Evolutionary conservation across 2,113 vertebrate genomes (phyloP), one percentile per base, ranked within the genome.

Genomic region (Opisthocomus hoazin): DNA sequence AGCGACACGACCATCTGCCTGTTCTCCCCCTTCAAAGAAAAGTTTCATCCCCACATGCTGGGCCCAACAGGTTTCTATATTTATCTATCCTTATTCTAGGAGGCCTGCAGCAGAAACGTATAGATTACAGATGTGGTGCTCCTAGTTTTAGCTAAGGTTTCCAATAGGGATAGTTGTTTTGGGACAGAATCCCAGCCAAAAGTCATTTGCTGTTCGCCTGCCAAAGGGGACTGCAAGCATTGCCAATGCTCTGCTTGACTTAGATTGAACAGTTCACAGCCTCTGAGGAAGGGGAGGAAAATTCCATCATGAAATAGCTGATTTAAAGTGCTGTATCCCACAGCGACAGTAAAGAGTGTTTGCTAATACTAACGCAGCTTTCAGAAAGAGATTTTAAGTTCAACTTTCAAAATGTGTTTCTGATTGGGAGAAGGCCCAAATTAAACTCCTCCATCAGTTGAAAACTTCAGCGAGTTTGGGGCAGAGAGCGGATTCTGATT

Each of bases 241-340:
- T 91, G 93, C 94, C 96, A 96, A 6, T 20, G 84, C 89, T 96
- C 81, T 94, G 92, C 89, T 96, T 94, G 74, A 96, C 86, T 96
- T 91, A 93, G 87, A 91, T 84, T 54, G 61, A 95, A 92, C 94
- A 96, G 95, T 95, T 95, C 92, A 84, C 91, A 94, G 91, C 77
- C 89, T 95, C 84, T 91, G 61, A 91, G 84, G 81, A 92, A 96
- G 77, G 92, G 70, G 84, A 94, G 94, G 90, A 95, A 96, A 96
- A 94, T 96, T 96, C 92, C 95, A 93, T 69, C 74, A 1, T 65
- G 74, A 84, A 95, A 93, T 87, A 91, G 84, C 70, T 80, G 94
- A 73, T 95, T 92, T 94, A 61, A 95, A 97, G 90, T 54, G 81
- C 87, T 74, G 77, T 46, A 46, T 89, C 95, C 94, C 93, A 83